A percentile compares a stretch with the other conserved stretches of the same genome.
Evolutionary conservation across 2,888 invertebrate species (phyloP).

Genomic region (Spodoptera picta): DNA sequence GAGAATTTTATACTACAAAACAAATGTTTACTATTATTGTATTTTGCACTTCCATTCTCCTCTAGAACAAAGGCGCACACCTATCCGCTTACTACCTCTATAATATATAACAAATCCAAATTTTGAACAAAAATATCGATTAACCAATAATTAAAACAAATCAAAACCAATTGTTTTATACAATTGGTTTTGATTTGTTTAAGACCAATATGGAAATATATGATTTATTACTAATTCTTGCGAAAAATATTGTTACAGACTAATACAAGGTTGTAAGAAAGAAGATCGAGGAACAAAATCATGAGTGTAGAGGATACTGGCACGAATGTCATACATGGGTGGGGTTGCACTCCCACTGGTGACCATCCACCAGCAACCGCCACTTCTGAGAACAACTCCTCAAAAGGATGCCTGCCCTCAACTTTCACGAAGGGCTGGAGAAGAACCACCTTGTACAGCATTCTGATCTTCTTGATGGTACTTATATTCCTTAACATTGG

Average conservation of each 20-base stretch:
- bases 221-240: neutral
- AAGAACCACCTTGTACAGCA: slow-evolving; percentile 96
- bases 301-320: slow-evolving; percentile 73
- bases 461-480: slow-evolving; percentile 94
- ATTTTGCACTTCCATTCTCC: too few species aligned
- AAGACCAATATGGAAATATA: too few species aligned
- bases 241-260: slow-evolving; percentile 67
- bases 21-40: too few species aligned
- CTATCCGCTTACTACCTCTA: too few species aligned
- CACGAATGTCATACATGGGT: slow-evolving; percentile 74
- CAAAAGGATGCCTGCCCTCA: slow-evolving; percentile 68
- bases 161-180: too few species aligned
- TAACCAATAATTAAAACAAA: too few species aligned
- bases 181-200: too few species aligned
- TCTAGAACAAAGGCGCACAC: too few species aligned
- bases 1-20: neutral
- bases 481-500: slow-evolving; percentile 97
- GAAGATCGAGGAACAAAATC: slow-evolving; percentile 14
- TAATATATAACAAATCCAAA: too few species aligned
- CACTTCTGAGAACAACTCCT: slow-evolving; percentile 52
- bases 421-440: slow-evolving; percentile 93
- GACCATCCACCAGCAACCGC: slow-evolving; percentile 71
- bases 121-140: too few species aligned
- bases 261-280: slow-evolving; percentile 38
- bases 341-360: slow-evolving; percentile 83